phyloP scores from a whole-genome alignment of 1,140 invertebrate species.

The Drusus annulatus region DNA sequence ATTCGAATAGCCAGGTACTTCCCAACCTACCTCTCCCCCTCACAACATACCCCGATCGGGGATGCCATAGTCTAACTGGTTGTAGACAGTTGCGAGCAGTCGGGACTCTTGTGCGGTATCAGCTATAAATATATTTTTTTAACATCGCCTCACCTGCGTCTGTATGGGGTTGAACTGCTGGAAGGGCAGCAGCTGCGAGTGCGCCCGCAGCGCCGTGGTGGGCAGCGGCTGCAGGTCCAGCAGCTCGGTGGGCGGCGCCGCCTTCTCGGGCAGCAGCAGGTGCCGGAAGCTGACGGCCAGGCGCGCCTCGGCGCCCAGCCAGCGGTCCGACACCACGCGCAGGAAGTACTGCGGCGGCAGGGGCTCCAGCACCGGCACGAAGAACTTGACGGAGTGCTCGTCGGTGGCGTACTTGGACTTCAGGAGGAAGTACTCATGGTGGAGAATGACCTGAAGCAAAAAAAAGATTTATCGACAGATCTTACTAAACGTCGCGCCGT shows the following conservation, averaged over 20 bases:
- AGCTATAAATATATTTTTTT: too few species aligned
- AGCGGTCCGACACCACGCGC: constrained; percentile 83
- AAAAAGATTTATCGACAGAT: too few species aligned
- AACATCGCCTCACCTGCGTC: constrained; percentile 88
- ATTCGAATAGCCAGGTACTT: too few species aligned
- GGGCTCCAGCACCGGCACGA: constrained; percentile 98
- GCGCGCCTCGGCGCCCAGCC: constrained; percentile 96
- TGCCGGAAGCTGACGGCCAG: constrained; percentile 98
- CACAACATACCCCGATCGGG: too few species aligned
- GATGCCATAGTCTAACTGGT: too few species aligned
- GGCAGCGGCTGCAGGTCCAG: constrained; percentile 98
- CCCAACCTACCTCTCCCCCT: too few species aligned
- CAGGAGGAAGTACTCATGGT: constrained; percentile 98
- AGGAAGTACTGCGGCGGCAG: constrained; percentile 98
- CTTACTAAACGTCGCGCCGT: too few species aligned
- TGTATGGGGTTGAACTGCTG: constrained; percentile 99
- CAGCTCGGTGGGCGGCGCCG: constrained; percentile 96
- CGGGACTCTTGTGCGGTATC: too few species aligned
- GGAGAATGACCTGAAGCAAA: constrained; percentile 76
- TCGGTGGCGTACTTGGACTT: constrained; percentile 96
- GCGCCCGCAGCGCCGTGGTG: constrained; percentile 82
- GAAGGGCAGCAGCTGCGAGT: constrained; percentile 90
- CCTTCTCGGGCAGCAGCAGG: constrained; percentile 98
- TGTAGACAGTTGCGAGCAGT: too few species aligned
- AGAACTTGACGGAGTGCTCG: constrained; percentile 98